These are phyloP conservation scores for Buathra laborator DNA, from an alignment of 2,888 invertebrate genomes.

Conservation along the genomic window DNA sequence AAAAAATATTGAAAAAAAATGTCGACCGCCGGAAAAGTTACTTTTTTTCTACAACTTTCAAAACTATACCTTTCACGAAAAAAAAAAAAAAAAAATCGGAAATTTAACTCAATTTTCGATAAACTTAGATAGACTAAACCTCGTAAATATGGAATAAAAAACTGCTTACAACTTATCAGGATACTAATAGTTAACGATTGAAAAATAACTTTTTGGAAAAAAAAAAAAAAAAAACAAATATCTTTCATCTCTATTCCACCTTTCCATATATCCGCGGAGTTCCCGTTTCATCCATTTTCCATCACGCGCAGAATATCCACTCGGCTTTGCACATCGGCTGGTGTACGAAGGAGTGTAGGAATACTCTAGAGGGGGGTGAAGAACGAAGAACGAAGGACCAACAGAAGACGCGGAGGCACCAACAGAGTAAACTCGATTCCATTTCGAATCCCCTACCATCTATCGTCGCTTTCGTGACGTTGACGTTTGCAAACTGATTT, in stretches of 20 bases:
- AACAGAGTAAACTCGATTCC: constrained; percentile 65
- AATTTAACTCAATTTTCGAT: too few species aligned
- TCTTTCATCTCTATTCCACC: neutral
- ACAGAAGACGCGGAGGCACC: constrained; percentile 33
- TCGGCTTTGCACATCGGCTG: constrained; percentile 26
- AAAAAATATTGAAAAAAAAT: too few species aligned
- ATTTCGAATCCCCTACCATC: constrained; percentile 59
- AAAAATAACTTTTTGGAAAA: too few species aligned
- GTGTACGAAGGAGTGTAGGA: neutral
- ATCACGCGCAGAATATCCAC: constrained; percentile 26
- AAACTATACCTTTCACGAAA: too few species aligned
- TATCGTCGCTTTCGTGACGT: constrained; percentile 59
- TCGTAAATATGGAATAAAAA: too few species aligned
- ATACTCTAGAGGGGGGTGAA: neutral
- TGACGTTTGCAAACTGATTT: constrained; percentile 68
- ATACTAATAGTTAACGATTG: too few species aligned
- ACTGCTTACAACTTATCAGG: too few species aligned
- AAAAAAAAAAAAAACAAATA: neutral
- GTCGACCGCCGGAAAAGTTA: too few species aligned
- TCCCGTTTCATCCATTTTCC: constrained; percentile 16
- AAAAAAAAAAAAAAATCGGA: too few species aligned
- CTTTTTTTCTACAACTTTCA: too few species aligned
- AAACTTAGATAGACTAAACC: too few species aligned
- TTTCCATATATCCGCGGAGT: neutral
- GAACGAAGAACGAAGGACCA: constrained; percentile 40